These are phyloP conservation scores for Stigmatopora nigra DNA, from an alignment of 2,113 vertebrate species.

Conservation along the genomic window DNA sequence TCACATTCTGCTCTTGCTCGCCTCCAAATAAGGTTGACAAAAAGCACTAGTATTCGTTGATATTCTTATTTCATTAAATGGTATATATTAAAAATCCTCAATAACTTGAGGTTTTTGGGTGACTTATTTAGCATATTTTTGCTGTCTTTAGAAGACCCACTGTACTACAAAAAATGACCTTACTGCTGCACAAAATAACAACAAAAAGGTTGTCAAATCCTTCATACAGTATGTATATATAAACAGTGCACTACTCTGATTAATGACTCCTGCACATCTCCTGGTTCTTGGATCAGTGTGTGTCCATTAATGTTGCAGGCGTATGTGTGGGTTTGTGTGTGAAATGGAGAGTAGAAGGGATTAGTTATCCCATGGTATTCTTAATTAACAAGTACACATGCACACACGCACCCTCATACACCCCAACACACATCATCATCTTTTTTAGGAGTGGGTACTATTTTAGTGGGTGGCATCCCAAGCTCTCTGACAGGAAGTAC, in stretches of 20 bases:
- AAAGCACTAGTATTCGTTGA: neutral
- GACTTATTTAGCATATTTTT: neutral
- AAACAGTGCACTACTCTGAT: slow-evolving; percentile 45
- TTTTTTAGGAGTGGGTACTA: neutral
- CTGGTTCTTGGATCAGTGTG: slow-evolving; percentile 60
- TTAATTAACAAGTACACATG: slow-evolving; percentile 47
- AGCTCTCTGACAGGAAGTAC: neutral
- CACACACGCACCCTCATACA: neutral
- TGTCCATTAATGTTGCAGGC: slow-evolving; percentile 63
- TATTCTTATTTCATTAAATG: neutral
- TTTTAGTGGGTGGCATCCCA: slow-evolving; percentile 25
- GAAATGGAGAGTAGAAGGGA: slow-evolving; percentile 51
- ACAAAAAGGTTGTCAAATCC: slow-evolving; percentile 29
- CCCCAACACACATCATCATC: slow-evolving; percentile 9
- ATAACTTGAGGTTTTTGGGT: neutral
- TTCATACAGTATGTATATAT: slow-evolving; percentile 42
- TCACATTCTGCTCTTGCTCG: neutral
- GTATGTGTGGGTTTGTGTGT: slow-evolving; percentile 47
- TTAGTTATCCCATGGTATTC: slow-evolving; percentile 51
- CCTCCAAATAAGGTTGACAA: neutral
- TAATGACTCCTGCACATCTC: slow-evolving; percentile 54
- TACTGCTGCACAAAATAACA: neutral
- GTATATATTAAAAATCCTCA: neutral
- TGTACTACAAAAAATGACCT: neutral
- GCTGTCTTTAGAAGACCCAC: neutral